Evolutionary conservation across 2,113 vertebrate genomes (phyloP), one percentile per base, ranked within the genome.

Genomic region (Pteropus alecto): DNA sequence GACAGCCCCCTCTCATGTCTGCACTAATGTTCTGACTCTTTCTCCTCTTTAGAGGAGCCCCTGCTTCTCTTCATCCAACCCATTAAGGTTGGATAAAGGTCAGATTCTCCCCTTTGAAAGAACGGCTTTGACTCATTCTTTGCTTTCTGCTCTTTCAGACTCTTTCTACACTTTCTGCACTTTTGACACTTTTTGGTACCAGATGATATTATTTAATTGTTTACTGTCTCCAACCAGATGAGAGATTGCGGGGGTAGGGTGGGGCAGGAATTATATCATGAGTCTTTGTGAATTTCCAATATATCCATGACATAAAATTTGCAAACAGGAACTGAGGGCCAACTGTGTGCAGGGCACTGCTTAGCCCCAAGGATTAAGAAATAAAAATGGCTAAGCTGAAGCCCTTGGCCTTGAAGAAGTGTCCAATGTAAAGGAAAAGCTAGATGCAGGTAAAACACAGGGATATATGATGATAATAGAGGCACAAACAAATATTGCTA

Each of bases 1-100:
- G 94, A 95, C 95, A 97, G 95, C 95, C 90, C 65, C 90, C 90
- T 95, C 63, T 77, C 82, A 87, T 70, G 82, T 88, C 88, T 94
- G 93, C 22, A 94, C 68, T 70, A 67, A 58, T 70, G 73, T 87
- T 87, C 60, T 86, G 87, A 90, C 95, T 87, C 88, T 94, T 97
- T 67, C 76, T 93, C 70, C 81, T 38, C 28, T 84, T 94, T 38
- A 38, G 58, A 89, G 94, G 38, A 24, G 43, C 9, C 63, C 91
- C 93, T 87, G 70, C 90, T 24, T 51, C 35, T 84, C 91, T 88
- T 94, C 46, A 35, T 12, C 19, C 19, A 21, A 71, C 30, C 3
- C 58, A 24, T n/a, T 38, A 61, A 33, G 38, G 19, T 4, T 65
- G n/a, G 28, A 87, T 2, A 26, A 54, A 33, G n/a, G 19, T 6